phyloP scores from a whole-genome alignment of 2,113 vertebrate genomes.

The Baryphthengus martii region DNA sequence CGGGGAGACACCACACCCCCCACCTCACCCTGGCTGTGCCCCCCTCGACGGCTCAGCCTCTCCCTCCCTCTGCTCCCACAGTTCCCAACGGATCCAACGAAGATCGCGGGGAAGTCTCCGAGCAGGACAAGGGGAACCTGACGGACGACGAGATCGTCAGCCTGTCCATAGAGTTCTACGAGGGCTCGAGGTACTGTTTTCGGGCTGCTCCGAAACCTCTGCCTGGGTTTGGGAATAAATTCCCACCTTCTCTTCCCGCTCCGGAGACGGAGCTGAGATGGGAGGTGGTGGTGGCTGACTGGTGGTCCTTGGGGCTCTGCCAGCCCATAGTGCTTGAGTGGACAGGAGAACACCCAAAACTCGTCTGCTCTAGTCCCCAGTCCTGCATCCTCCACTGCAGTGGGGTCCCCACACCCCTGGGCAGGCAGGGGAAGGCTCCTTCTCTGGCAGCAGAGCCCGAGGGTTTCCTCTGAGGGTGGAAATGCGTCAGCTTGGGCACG shows the following conservation, averaged over 20 bases:
- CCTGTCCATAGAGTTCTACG: conserved; percentile 92
- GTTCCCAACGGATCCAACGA: conserved; percentile 76
- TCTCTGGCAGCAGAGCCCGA: neutral
- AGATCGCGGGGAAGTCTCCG: conserved; percentile 75
- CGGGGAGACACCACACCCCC: no score
- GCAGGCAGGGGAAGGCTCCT: neutral
- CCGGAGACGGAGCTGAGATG: neutral
- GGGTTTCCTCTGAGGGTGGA: neutral
- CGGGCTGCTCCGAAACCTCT: neutral
- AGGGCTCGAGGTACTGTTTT: conserved; percentile 76
- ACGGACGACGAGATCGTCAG: conserved; percentile 90
- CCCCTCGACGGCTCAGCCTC: neutral
- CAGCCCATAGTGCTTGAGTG: neutral
- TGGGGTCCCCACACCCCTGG: fast-evolving
- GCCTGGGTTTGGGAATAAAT: neutral
- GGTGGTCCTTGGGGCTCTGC: neutral
- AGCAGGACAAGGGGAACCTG: conserved; percentile 82
- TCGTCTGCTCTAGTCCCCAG: neutral
- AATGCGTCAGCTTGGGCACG: neutral
- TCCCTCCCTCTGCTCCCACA: neutral
- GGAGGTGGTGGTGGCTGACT: fast-evolving
- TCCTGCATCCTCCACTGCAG: neutral
- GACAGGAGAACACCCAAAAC: neutral
- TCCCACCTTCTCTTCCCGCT: no score
- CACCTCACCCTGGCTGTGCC: neutral